phyloP scores from a whole-genome alignment of 2,888 invertebrate species.

The Dasysyrphus tricinctus region DNA sequence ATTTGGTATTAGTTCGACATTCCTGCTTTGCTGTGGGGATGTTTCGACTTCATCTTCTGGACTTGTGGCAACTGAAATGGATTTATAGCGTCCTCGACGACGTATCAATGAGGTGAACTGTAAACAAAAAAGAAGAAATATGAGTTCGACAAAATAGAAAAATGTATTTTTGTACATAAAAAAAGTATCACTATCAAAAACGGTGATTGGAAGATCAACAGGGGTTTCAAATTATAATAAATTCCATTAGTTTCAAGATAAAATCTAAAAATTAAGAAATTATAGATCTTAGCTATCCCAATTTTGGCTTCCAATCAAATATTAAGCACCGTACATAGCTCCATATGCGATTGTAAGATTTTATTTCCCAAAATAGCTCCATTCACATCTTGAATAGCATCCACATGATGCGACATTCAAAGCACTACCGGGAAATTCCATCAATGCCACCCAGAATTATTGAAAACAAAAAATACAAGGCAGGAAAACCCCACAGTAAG shows the following conservation, averaged over 20 bases:
- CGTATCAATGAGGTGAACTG: slow-evolving; percentile 82
- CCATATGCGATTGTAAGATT: slow-evolving; percentile 25
- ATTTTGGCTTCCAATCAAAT: slow-evolving; percentile 1
- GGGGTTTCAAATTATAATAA: not conserved
- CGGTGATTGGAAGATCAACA: too few species aligned
- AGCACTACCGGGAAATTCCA: slow-evolving; percentile 19
- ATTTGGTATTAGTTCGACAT: slow-evolving; percentile 81
- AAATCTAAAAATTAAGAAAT: not conserved
- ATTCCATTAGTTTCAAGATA: not conserved
- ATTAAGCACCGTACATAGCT: slow-evolving; percentile 17
- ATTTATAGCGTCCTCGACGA: slow-evolving; percentile 79
- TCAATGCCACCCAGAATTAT: slow-evolving; percentile 44
- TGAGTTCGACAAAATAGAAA: not conserved
- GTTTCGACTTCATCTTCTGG: slow-evolving; percentile 66
- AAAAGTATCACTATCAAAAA: too few species aligned
- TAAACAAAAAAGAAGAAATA: slow-evolving; percentile 34
- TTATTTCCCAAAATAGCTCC: slow-evolving; percentile 58
- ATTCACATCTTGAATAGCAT: slow-evolving; percentile 51
- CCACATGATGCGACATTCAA: slow-evolving; percentile 39
- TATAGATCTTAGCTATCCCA: not conserved
- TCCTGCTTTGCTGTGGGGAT: slow-evolving; percentile 62
- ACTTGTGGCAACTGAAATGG: slow-evolving; percentile 60
- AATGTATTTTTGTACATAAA: not conserved
- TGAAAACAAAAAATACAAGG: not conserved
- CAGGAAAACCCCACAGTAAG: slow-evolving; percentile 28